Conservation (phyloP, 2,888 invertebrate genomes). For the Nesidiocoris tenuis region DNA sequence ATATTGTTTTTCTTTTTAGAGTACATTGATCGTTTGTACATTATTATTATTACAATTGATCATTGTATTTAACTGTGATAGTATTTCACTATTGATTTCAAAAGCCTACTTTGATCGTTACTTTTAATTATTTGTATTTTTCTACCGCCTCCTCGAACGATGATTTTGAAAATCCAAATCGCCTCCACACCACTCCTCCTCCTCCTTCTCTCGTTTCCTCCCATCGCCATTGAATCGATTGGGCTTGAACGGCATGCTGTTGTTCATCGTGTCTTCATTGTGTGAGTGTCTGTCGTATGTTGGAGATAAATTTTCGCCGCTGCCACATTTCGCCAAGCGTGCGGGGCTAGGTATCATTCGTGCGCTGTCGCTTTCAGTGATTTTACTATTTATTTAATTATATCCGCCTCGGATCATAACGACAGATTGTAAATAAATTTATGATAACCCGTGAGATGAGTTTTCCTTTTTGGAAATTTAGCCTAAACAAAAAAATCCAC, state of each 20-base stretch:
- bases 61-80: conserved; percentile 48
- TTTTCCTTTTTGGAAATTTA: conserved; percentile 12
- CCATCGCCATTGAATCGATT: neutral
- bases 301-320: neutral
- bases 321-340: neutral
- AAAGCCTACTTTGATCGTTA: conserved; percentile 33
- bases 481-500: conserved; percentile 17
- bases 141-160: neutral
- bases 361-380: neutral
- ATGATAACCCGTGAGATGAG: conserved; percentile 7
- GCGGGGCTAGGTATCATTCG: neutral
- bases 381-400: conserved; percentile 16
- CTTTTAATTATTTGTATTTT: conserved; percentile 42
- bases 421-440: conserved; percentile 21
- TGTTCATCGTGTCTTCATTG: neutral
- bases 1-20: conserved; percentile 40
- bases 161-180: neutral
- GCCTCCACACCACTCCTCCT: neutral
- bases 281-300: neutral
- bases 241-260: neutral
- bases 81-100: conserved; percentile 43
- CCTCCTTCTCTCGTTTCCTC: too few species aligned
- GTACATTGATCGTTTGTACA: conserved; percentile 23
- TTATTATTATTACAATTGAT: conserved; percentile 19
- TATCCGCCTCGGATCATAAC: conserved; percentile 9